Evolutionary conservation across 1,140 invertebrate species (phyloP), one percentile per base, ranked within the genome.

Genomic region (Dendroctonus ponderosae): DNA sequence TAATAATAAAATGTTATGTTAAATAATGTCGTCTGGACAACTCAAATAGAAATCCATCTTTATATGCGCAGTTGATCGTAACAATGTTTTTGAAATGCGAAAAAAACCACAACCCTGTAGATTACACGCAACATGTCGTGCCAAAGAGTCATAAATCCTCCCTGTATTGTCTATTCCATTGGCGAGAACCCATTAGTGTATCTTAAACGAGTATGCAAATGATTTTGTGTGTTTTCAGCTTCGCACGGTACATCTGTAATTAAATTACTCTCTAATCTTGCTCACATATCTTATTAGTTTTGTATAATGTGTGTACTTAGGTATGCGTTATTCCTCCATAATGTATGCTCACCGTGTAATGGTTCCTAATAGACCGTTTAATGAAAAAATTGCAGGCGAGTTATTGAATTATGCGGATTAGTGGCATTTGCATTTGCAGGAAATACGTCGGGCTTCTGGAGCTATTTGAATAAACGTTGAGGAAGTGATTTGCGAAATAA

Each of bases 181-280:
- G 56, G 41, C 56, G 56, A 43, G 43, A 59, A 59, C 9, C 56
- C 53, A 56, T 59, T 59, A 59, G 37, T 14, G 42, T 59, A 59
- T 59, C 56, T 59, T 38, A 59, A 59, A 59, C 56, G 56, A 11
- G 56, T 59, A 59, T 59, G 56, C 56, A 59, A 59, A 59, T 59
- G 11, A n/a, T 46, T 15, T 9, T 44, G 43, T 56, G 53, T 59
- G 56, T 46, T 59, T 41, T 42, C 37, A 59, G 46, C 56, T 59
- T 59, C 56, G 56, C 56, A 59, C 56, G 56, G 56, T 59, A 59
- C 56, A 59, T 59, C n/a, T 59, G 56, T 59, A 59, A 59, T 59
- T 8, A 59, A 59, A 59, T 59, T 59, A 59, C 56, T 26, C 12
- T 59, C 12, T 39, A 59, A 59, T 59, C 56, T 59, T 11, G 7